Evolutionary conservation across 2,113 vertebrate genomes (phyloP).

Genomic region (Morone saxatilis): DNA sequence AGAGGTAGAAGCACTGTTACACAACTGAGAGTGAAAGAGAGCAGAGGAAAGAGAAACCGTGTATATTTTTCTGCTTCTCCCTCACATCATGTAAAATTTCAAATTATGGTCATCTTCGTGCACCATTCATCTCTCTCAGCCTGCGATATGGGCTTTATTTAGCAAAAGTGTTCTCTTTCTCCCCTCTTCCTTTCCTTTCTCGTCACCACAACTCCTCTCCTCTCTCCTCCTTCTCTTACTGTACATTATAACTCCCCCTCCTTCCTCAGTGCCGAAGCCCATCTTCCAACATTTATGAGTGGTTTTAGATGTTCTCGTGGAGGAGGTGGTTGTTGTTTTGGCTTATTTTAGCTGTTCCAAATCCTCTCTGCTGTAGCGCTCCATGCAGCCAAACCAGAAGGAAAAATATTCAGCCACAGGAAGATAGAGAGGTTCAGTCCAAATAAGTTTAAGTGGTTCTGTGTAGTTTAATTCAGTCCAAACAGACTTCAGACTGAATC

Average conservation of each 20-base stretch:
- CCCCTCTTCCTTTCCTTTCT: background rate
- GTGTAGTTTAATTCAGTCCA: slow-evolving; percentile 49
- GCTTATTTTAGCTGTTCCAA: slow-evolving; percentile 72
- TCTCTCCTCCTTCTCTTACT: slow-evolving; percentile 26
- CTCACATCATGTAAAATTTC: slow-evolving; percentile 23
- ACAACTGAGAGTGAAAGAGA: slow-evolving; percentile 31
- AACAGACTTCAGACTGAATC: slow-evolving; percentile 58
- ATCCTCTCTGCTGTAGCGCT: slow-evolving; percentile 59
- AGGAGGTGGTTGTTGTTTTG: slow-evolving; percentile 70
- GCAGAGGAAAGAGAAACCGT: background rate
- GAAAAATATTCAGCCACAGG: slow-evolving; percentile 44
- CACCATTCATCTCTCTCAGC: slow-evolving; percentile 9
- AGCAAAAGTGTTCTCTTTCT: slow-evolving; percentile 11
- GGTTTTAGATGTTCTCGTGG: slow-evolving; percentile 64
- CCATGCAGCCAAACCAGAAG: slow-evolving; percentile 53
- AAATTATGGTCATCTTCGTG: background rate
- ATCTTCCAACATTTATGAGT: slow-evolving; percentile 75
- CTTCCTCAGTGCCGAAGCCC: slow-evolving; percentile 29
- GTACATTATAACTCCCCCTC: slow-evolving; percentile 30
- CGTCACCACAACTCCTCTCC: slow-evolving; percentile 2
- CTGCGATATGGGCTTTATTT: slow-evolving; percentile 16
- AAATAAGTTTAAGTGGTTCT: slow-evolving; percentile 58
- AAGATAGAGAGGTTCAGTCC: slow-evolving; percentile 33
- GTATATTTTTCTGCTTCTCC: slow-evolving; percentile 14
- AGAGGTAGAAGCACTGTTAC: slow-evolving; percentile 38